Conservation (phyloP, 1,140 invertebrate genomes). For the Drosophila dunni region DNA sequence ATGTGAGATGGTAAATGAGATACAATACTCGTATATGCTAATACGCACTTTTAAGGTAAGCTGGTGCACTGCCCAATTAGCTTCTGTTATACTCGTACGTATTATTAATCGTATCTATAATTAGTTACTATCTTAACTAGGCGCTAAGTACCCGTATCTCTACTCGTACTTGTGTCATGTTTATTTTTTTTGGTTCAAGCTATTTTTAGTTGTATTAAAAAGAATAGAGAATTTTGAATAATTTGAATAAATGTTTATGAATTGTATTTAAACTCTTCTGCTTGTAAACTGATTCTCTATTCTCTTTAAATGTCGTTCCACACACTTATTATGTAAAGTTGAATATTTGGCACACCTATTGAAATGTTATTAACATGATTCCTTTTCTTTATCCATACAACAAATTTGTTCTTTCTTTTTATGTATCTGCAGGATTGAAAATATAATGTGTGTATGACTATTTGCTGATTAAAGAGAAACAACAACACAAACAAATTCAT, state of each 20-base stretch:
- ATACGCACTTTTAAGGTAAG: constrained; percentile 80
- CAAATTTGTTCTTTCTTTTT: constrained; percentile 56
- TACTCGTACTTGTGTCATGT: constrained; percentile 7
- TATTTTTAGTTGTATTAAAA: constrained; percentile 12
- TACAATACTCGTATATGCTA: constrained; percentile 58
- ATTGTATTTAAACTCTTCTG: no score
- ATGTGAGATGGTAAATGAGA: constrained; percentile 67
- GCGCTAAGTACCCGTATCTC: constrained; percentile 33
- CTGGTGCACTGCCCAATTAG: constrained; percentile 75
- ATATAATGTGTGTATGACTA: constrained; percentile 56
- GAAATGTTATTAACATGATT: constrained; percentile 70
- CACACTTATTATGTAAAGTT: not conserved
- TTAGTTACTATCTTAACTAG: constrained; percentile 27
- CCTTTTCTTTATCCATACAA: constrained; percentile 54
- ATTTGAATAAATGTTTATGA: no score
- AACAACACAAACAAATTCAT: constrained; percentile 10
- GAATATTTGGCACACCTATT: constrained; percentile 27
- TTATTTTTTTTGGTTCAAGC: constrained; percentile 7
- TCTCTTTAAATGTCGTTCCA: constrained; percentile 12
- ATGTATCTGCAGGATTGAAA: constrained; percentile 64
- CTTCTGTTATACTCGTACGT: constrained; percentile 62
- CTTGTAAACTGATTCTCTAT: constrained; percentile 3
- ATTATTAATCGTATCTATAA: constrained; percentile 28
- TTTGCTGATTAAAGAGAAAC: constrained; percentile 51
- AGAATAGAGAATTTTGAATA: constrained; percentile 15